Evolutionary conservation across 2,888 invertebrate genomes (phyloP).

Genomic region (Tyria jacobaeae): DNA sequence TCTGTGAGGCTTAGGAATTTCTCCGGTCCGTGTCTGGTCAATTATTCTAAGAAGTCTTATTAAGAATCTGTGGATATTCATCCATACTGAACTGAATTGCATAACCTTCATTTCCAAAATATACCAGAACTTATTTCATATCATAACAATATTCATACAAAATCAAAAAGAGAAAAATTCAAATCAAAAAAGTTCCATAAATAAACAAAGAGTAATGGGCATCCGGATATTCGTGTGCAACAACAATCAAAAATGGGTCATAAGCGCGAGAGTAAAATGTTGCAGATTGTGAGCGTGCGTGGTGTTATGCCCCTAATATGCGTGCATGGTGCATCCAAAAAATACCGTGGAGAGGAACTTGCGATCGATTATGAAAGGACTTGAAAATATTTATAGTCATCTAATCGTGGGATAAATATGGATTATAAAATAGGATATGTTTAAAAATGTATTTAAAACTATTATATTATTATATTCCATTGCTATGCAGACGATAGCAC

Average conservation of each 20-base stretch:
- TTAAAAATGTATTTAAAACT: too few relatives aligned
- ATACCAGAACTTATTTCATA: neutral
- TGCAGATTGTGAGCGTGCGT: slow-evolving; percentile 46
- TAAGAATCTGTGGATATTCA: neutral
- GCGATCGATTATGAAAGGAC: slow-evolving; percentile 45
- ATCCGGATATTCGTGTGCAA: slow-evolving; percentile 32
- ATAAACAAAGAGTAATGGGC: slow-evolving; percentile 36
- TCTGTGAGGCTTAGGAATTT: too few relatives aligned
- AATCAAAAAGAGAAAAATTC: too few relatives aligned
- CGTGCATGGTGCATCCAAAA: slow-evolving; percentile 45
- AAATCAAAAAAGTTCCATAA: slow-evolving; percentile 30
- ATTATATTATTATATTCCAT: too few relatives aligned
- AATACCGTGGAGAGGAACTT: slow-evolving; percentile 48
- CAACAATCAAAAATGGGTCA: slow-evolving; percentile 59
- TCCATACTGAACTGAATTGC: neutral
- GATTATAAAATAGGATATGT: too few relatives aligned
- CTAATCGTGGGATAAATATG: too few relatives aligned
- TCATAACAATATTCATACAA: too few relatives aligned
- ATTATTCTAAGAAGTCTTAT: neutral
- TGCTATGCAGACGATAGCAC: too few relatives aligned
- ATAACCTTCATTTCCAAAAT: neutral
- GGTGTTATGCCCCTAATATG: slow-evolving; percentile 62
- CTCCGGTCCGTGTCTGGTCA: too few relatives aligned
- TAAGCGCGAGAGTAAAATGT: slow-evolving; percentile 62
- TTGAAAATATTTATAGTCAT: slow-evolving; percentile 21